These are phyloP conservation scores for Pararge aegeria DNA, from an alignment of 1,140 invertebrate species.

Conservation along the genomic window DNA sequence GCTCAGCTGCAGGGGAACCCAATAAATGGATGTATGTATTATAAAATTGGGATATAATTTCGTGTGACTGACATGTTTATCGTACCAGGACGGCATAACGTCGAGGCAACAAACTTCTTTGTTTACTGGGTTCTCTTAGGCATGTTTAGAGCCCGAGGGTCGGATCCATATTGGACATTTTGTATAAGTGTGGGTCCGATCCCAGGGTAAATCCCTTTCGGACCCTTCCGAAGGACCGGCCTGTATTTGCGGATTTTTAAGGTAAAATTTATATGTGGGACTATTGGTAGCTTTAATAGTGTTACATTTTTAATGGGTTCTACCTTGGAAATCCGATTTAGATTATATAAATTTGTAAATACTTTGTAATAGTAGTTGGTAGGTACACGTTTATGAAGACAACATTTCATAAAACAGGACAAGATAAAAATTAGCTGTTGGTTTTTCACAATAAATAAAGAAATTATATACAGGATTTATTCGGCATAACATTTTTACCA, in stretches of 20 bases:
- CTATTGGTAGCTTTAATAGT: conserved; percentile 32
- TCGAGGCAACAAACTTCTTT: conserved; percentile 67
- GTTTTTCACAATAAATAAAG: too few species aligned
- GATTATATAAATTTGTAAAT: background rate
- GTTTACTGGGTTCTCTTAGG: conserved; percentile 64
- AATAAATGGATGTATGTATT: background rate
- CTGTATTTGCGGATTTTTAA: conserved; percentile 79
- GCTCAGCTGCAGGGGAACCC: too few species aligned
- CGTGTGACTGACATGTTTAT: conserved; percentile 16
- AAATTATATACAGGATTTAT: too few species aligned
- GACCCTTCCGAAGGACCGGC: conserved; percentile 65
- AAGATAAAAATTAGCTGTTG: too few species aligned
- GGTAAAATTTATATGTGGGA: conserved; percentile 75
- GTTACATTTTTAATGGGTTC: conserved; percentile 44
- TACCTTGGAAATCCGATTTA: background rate
- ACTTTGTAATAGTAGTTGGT: too few species aligned
- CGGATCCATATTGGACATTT: conserved; percentile 74
- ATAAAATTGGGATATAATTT: background rate
- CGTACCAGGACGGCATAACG: conserved; percentile 39
- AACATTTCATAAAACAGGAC: too few species aligned
- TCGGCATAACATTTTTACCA: too few species aligned
- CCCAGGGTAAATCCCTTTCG: conserved; percentile 75
- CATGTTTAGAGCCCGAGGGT: conserved; percentile 61
- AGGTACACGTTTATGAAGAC: too few species aligned
- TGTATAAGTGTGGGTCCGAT: conserved; percentile 76